Base-by-base conservation (phyloP, 2,797 vertebrate species). In the Arctocebus calabarensis region DNA sequence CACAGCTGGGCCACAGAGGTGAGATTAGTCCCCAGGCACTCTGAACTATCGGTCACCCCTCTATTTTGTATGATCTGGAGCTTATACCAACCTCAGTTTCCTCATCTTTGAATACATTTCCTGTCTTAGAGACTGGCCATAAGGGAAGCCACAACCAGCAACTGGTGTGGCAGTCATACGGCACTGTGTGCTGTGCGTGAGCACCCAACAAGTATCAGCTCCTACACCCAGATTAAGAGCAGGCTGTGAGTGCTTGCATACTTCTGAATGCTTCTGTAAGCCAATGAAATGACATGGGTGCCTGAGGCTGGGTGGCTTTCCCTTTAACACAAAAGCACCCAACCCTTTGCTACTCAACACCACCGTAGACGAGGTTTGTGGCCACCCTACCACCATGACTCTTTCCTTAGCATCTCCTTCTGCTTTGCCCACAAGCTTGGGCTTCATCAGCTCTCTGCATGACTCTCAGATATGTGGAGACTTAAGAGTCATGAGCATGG, bases 121-220 rank as follows among this genome's bases (percentile, higher is more conserved):
- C 61, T 45, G 1, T 73, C 45, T 79, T 27, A 32, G 25, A 48
- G 5, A 14, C 34, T 40, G 20, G 20, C 9, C n/a, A 45, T 14
- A 68, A 32, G 9, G 20, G 52, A 55, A 34, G 27, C 13, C 17
- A 37, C 19, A 57, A 23, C 23, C 34, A 73, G 55, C 43, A 89
- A 40, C 27, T 10, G 48, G 16, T 4, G 1, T n/a, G 29, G 6
- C 3, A 9, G 73, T 57, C 23, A n/a, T 0, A 8, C 0, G 6
- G 32, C 17, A 70, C 29, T 70, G 19, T 79, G 20, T 22, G n/a
- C 25, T 84, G 10, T 57, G 13, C 77, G 7, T 32, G 13, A 91
- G 45, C 2, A 3, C 2, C 59, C 66, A 27, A 23, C 16, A 14
- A 40, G 29, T 55, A 29, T 48, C 19, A n/a, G 1, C 52, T 45